Conservation (phyloP, 2,888 invertebrate genomes). For the Phasia obesa region DNA sequence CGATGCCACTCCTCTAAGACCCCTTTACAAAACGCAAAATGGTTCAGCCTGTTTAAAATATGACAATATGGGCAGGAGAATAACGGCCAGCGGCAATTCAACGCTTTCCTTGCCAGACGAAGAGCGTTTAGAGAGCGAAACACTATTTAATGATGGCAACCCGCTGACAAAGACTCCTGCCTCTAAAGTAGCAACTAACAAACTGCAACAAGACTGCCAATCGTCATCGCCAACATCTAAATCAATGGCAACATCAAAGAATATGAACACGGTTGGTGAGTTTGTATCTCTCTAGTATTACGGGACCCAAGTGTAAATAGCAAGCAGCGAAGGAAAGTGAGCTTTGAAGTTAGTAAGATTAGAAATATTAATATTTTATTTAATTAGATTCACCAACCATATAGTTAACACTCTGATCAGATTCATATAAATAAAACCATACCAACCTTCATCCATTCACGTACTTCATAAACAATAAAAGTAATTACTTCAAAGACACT, state of each 20-base stretch:
- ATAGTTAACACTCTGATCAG: slow-evolving; percentile 49
- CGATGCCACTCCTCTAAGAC: slow-evolving; percentile 76
- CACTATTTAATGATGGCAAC: slow-evolving; percentile 79
- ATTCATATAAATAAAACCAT: slow-evolving; percentile 30
- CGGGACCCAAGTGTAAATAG: slow-evolving; percentile 80
- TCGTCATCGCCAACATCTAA: slow-evolving; percentile 71
- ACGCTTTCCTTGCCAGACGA: slow-evolving; percentile 91
- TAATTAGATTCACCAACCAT: slow-evolving; percentile 33
- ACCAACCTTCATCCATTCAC: not conserved
- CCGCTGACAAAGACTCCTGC: slow-evolving; percentile 73
- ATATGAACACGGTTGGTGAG: slow-evolving; percentile 76
- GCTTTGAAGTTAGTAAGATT: slow-evolving; percentile 40
- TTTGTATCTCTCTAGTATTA: slow-evolving; percentile 83
- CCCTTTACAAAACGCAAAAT: slow-evolving; percentile 71
- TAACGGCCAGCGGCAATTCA: slow-evolving; percentile 94
- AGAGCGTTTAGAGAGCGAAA: slow-evolving; percentile 81
- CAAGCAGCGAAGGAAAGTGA: slow-evolving; percentile 15
- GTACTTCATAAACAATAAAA: not conserved
- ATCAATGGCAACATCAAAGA: slow-evolving; percentile 71
- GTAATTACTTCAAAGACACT: not conserved
- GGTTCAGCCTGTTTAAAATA: slow-evolving; percentile 84
- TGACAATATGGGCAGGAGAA: slow-evolving; percentile 95
- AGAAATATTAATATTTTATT: slow-evolving; percentile 41
- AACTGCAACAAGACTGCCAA: slow-evolving; percentile 72
- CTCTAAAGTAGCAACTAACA: slow-evolving; percentile 70